Conservation (phyloP, 2,113 vertebrate species). For the Petrocephalus microphthalmus region DNA sequence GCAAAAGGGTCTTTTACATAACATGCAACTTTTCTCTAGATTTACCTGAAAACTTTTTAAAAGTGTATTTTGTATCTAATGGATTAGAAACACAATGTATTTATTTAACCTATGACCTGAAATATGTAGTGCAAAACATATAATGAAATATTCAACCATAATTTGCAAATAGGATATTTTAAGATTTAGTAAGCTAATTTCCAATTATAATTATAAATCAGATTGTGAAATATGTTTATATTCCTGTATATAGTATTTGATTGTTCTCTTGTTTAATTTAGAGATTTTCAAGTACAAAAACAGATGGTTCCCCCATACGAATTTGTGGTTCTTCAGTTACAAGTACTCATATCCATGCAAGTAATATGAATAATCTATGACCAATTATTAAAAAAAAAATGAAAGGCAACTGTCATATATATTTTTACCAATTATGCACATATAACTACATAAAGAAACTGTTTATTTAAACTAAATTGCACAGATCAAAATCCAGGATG, state of each 20-base stretch:
- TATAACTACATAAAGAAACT: slow-evolving; percentile 1
- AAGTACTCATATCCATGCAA: not conserved
- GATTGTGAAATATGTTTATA: not conserved
- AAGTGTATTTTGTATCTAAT: not conserved
- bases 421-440: not conserved
- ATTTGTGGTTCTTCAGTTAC: not conserved
- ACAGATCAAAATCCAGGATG: not conserved
- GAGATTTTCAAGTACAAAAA: not conserved
- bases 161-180: not conserved
- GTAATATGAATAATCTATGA: not conserved
- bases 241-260: not conserved
- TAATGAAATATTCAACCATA: not conserved
- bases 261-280: not conserved
- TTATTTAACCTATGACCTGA: not conserved
- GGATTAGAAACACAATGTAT: not conserved
- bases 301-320: not conserved
- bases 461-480: not conserved
- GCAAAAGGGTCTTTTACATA: slow-evolving; percentile 1
- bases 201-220: not conserved
- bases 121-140: not conserved
- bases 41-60: not conserved
- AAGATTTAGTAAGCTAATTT: not conserved
- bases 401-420: not conserved
- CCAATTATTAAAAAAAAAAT: not conserved
- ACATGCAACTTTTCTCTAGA: not conserved